Conservation (phyloP, 2,797 vertebrate species). For the Enteromius anoplus region DNA sequence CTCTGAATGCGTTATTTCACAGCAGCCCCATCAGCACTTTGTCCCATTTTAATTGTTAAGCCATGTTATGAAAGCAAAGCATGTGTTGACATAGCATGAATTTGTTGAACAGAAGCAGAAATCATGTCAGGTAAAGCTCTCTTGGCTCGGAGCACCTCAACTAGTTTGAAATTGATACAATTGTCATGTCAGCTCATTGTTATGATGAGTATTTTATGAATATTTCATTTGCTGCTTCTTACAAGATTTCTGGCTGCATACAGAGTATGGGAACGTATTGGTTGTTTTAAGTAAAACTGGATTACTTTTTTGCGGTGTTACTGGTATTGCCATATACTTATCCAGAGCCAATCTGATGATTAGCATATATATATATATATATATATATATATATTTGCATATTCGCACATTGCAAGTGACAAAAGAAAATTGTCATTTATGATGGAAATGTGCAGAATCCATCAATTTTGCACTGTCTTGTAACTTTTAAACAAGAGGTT, state of each 20-base stretch:
- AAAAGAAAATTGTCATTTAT: background rate
- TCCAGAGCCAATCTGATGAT: background rate
- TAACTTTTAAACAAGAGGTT: background rate
- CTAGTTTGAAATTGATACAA: constrained; percentile 72
- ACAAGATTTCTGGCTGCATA: constrained; percentile 65
- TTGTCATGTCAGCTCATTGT: constrained; percentile 73
- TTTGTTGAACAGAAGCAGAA: constrained; percentile 64
- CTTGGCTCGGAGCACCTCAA: constrained; percentile 66
- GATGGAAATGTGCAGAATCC: background rate
- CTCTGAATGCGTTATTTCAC: constrained; percentile 14
- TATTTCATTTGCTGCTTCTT: constrained; percentile 70
- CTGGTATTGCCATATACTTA: background rate
- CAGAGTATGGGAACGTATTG: constrained; percentile 58
- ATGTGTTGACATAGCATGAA: constrained; percentile 49
- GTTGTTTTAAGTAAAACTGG: constrained; percentile 17
- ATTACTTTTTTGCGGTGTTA: constrained; percentile 6
- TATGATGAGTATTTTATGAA: constrained; percentile 72
- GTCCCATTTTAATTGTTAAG: constrained; percentile 54
- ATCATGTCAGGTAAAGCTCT: constrained; percentile 67
- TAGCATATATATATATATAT: no score
- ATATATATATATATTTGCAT: background rate
- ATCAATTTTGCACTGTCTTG: background rate
- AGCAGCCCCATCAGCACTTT: constrained; percentile 18
- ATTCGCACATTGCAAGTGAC: background rate
- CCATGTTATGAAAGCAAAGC: constrained; percentile 59